These are phyloP conservation scores for Etheostoma perlongum DNA, from an alignment of 2,797 vertebrate genomes.

Conservation along the genomic window DNA sequence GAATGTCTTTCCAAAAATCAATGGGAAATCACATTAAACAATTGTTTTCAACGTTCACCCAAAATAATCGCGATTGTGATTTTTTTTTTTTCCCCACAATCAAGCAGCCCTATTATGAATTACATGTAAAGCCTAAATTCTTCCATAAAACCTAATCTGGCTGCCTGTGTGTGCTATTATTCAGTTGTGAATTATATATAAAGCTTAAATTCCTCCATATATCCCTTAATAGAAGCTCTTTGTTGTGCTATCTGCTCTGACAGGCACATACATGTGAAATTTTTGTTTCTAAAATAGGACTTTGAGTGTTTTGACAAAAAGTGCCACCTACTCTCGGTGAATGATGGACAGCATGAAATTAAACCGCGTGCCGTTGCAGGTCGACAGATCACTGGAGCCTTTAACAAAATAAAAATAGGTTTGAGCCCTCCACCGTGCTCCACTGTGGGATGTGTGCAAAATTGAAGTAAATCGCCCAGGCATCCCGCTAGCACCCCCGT, in stretches of 20 bases:
- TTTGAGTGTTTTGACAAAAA: background rate
- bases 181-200: background rate
- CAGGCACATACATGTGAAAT: background rate
- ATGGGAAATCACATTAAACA: too few relatives aligned
- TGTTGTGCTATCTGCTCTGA: conserved; percentile 15
- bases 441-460: too few relatives aligned
- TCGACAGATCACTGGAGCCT: conserved; percentile 22
- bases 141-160: background rate
- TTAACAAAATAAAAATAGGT: background rate
- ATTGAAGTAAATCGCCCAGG: too few relatives aligned
- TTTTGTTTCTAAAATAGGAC: conserved; percentile 14
- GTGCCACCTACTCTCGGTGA: background rate
- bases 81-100: too few relatives aligned
- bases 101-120: too few relatives aligned
- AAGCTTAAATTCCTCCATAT: background rate
- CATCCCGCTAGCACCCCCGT: too few relatives aligned
- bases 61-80: too few relatives aligned
- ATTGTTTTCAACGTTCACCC: too few relatives aligned
- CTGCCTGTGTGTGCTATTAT: background rate
- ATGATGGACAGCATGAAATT: conserved; percentile 32
- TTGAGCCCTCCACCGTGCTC: background rate
- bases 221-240: background rate
- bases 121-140: too few relatives aligned
- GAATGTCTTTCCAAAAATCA: too few relatives aligned
- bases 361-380: background rate